Conservation (phyloP, 2,888 invertebrate genomes). For the Pachydiplax longipennis region DNA sequence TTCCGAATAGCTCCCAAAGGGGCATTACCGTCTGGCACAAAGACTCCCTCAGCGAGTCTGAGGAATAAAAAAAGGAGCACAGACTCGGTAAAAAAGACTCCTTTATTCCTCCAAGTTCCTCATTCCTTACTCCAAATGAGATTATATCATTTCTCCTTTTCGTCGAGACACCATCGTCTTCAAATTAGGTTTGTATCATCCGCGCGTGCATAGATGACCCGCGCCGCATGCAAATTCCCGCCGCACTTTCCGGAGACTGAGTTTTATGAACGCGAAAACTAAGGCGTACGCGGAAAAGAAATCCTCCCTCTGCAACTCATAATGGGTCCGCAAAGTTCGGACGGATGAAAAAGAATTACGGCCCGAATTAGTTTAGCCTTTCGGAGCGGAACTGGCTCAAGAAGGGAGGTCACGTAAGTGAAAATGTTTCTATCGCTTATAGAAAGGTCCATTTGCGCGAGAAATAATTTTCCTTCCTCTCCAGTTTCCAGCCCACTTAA, state of each 20-base stretch:
- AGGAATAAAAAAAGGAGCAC: background rate
- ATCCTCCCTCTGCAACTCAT: too few relatives aligned
- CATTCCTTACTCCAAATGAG: background rate
- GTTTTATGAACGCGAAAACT: background rate
- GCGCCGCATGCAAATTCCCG: background rate
- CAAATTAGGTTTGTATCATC: background rate
- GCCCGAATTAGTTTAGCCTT: too few relatives aligned
- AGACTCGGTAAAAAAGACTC: background rate
- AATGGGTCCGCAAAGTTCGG: too few relatives aligned
- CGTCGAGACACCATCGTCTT: background rate
- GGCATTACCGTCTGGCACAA: background rate
- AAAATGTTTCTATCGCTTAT: too few relatives aligned
- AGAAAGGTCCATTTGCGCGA: too few relatives aligned
- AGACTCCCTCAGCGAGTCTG: background rate
- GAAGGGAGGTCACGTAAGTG: too few relatives aligned
- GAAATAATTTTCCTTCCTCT: too few relatives aligned
- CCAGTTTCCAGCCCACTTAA: too few relatives aligned
- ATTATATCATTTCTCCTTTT: background rate
- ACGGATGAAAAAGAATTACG: background rate
- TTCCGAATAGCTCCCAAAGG: background rate
- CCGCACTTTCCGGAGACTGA: background rate
- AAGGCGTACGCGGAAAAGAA: background rate
- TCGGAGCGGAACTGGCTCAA: too few relatives aligned
- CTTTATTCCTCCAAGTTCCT: background rate
- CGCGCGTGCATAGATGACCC: background rate